phyloP scores from a whole-genome alignment of 2,888 invertebrate genomes.

The Ophonus ardosiacus region DNA sequence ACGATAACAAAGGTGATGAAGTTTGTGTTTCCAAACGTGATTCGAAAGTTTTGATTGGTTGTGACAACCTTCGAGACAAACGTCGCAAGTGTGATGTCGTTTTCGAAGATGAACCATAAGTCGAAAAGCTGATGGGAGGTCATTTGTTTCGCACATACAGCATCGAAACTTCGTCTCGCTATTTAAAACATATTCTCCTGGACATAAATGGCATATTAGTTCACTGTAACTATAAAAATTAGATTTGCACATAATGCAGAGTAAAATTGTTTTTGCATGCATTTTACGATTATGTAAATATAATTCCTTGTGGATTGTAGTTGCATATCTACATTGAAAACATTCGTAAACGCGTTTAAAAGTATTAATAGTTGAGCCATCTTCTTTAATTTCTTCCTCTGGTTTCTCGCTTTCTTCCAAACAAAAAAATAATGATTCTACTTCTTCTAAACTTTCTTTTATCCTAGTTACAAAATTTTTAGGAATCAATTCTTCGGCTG shows the following conservation, averaged over 20 bases:
- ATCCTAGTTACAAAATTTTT: slow-evolving; percentile 84
- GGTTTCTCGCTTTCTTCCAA: slow-evolving; percentile 83
- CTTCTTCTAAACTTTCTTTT: slow-evolving; percentile 79
- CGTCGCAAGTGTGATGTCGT: slow-evolving; percentile 91
- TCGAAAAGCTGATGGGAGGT: slow-evolving; percentile 91
- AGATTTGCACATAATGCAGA: slow-evolving; percentile 92
- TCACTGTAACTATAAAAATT: slow-evolving; percentile 93
- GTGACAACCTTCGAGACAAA: slow-evolving; percentile 89
- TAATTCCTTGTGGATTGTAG: slow-evolving; percentile 88
- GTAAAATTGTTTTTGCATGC: slow-evolving; percentile 89
- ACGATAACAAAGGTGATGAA: slow-evolving; percentile 91
- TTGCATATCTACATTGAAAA: slow-evolving; percentile 90
- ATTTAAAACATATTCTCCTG: slow-evolving; percentile 83
- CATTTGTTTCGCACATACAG: slow-evolving; percentile 87
- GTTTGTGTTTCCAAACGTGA: slow-evolving; percentile 94
- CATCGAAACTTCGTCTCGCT: slow-evolving; percentile 87
- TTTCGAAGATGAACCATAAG: slow-evolving; percentile 92
- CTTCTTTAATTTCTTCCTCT: slow-evolving; percentile 75
- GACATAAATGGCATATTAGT: slow-evolving; percentile 91
- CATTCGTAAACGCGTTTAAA: slow-evolving; percentile 88
- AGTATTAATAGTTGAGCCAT: slow-evolving; percentile 71
- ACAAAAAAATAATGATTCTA: slow-evolving; percentile 85
- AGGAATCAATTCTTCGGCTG: slow-evolving; percentile 85
- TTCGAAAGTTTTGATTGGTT: slow-evolving; percentile 89
- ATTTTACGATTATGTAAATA: slow-evolving; percentile 91